These are phyloP conservation scores for Aphaenogaster rudis DNA, from an alignment of 1,140 invertebrate genomes.

Conservation along the genomic window DNA sequence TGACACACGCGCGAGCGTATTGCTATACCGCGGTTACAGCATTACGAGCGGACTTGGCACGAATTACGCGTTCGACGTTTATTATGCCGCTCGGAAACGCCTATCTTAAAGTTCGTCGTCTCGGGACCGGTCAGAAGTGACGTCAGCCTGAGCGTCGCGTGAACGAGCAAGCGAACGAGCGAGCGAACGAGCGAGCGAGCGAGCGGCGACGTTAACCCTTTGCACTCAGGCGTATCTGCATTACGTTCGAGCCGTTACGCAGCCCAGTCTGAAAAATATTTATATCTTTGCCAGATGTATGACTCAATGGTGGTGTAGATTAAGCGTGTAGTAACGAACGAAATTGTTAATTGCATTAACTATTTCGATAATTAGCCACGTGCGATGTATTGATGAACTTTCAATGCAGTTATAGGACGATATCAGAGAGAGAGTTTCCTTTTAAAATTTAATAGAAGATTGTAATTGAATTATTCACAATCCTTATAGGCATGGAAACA, in stretches of 20 bases:
- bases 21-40: conserved; percentile 50
- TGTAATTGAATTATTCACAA: neutral
- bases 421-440: neutral
- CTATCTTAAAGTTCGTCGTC: conserved; percentile 64
- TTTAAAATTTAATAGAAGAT: neutral
- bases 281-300: conserved; percentile 28
- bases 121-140: conserved; percentile 57
- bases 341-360: neutral
- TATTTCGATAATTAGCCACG: neutral
- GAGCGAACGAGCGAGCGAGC: conserved; percentile 7
- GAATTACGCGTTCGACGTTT: conserved; percentile 63
- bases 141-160: conserved; percentile 51
- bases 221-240: conserved; percentile 55
- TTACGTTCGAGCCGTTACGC: conserved; percentile 52
- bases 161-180: conserved; percentile 17
- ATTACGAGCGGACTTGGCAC: conserved; percentile 59
- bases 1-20: conserved; percentile 40
- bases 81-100: conserved; percentile 57
- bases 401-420: neutral
- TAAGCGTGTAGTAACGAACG: neutral
- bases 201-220: conserved; percentile 57
- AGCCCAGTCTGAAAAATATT: conserved; percentile 42
- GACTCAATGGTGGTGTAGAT: conserved; percentile 30
- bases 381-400: neutral
- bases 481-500: neutral